phyloP scores from a whole-genome alignment of 1,140 invertebrate species.

The Teleogryllus occipitalis region DNA sequence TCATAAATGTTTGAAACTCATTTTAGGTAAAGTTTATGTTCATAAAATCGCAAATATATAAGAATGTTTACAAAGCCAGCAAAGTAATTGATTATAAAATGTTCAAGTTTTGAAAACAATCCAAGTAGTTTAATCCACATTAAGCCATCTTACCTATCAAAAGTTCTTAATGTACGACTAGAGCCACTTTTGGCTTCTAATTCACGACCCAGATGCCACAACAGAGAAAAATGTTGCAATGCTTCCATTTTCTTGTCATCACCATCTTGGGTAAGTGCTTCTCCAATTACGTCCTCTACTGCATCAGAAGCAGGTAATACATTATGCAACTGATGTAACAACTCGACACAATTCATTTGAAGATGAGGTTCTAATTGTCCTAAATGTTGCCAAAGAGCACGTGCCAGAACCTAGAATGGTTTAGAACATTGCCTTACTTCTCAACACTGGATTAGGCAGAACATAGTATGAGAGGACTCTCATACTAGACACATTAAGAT shows the following conservation, averaged over 20 bases:
- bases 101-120: background rate
- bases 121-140: background rate
- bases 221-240: conserved; percentile 62
- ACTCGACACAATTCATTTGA: conserved; percentile 55
- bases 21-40: no score
- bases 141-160: conserved; percentile 41
- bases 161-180: conserved; percentile 42
- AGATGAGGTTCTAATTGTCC: conserved; percentile 47
- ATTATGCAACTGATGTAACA: conserved; percentile 62
- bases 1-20: no score
- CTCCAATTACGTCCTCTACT: conserved; percentile 62
- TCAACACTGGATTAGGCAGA: no score
- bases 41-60: no score
- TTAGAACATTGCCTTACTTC: no score
- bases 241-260: conserved; percentile 50
- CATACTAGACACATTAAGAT: no score
- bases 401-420: conserved; percentile 45
- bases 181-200: conserved; percentile 41
- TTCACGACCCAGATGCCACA: conserved; percentile 75
- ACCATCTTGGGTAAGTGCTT: conserved; percentile 39
- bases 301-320: conserved; percentile 49
- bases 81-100: no score
- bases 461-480: no score
- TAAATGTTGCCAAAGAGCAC: conserved; percentile 59
- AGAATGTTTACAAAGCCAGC: no score